Evolutionary conservation across 2,113 vertebrate genomes (phyloP).

Genomic region (Plectropomus leopardus): DNA sequence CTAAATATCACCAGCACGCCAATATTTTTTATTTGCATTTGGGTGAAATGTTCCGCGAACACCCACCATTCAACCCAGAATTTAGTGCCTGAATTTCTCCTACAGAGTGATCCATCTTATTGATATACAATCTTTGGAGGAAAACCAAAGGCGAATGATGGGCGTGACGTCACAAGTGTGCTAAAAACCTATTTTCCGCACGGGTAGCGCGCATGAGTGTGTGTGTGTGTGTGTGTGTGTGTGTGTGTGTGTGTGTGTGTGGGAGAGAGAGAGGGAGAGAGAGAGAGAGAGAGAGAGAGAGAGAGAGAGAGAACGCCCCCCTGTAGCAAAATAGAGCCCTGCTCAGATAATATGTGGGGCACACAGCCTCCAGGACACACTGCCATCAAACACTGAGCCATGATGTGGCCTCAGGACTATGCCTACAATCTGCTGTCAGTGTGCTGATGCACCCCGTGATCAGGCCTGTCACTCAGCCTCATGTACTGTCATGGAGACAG

Average conservation of each 20-base stretch:
- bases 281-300: too few relatives aligned
- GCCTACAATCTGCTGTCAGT: conserved; percentile 52
- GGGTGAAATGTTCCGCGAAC: background rate
- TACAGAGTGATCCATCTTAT: conserved; percentile 1
- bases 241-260: too few relatives aligned
- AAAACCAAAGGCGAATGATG: conserved; percentile 11
- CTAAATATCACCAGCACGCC: too few relatives aligned
- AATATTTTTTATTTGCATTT: too few relatives aligned
- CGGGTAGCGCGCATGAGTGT: background rate
- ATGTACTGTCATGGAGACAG: too few relatives aligned
- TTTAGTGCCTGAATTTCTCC: background rate
- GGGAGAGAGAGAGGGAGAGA: too few relatives aligned
- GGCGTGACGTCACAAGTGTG: conserved; percentile 43
- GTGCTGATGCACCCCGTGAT: background rate
- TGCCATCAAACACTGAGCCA: background rate
- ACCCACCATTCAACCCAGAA: background rate
- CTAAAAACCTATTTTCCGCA: conserved; percentile 73
- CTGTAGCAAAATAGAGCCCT: background rate
- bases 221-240: background rate
- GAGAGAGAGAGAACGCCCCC: background rate
- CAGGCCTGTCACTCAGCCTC: background rate
- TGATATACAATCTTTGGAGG: background rate
- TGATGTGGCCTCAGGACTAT: conserved; percentile 16
- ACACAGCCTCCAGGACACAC: conserved; percentile 19
- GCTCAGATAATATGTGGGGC: conserved; percentile 41